Conservation (phyloP, 2,888 invertebrate species). For the Diarsia rubi region DNA sequence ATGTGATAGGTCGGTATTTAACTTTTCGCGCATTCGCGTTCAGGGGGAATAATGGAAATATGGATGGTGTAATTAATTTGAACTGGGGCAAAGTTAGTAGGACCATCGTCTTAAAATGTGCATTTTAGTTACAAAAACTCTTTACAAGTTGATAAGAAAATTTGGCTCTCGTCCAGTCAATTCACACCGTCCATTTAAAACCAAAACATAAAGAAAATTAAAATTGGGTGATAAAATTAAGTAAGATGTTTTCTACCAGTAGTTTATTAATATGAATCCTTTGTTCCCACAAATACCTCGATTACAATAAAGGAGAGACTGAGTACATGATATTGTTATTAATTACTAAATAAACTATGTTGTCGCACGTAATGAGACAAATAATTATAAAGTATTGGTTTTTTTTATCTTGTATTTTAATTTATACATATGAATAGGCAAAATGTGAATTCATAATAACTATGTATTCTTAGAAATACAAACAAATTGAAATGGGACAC, state of each 20-base stretch:
- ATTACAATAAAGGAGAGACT: constrained; percentile 17
- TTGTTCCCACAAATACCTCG: constrained; percentile 22
- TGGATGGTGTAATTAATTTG: constrained; percentile 22
- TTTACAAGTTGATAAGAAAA: not conserved
- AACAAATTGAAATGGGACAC: constrained; percentile 80
- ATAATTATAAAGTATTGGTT: constrained; percentile 79
- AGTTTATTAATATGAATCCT: constrained; percentile 38
- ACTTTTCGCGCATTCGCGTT: not conserved
- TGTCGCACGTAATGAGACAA: constrained; percentile 75
- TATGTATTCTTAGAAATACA: constrained; percentile 86
- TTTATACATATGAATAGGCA: constrained; percentile 88
- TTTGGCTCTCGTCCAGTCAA: not conserved
- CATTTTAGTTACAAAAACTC: not conserved
- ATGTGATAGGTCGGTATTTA: not conserved
- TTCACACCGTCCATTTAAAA: constrained; percentile 32
- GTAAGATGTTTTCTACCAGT: constrained; percentile 18
- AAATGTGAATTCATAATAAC: constrained; percentile 89
- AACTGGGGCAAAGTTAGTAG: not conserved
- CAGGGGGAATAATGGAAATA: not conserved
- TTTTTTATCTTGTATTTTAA: constrained; percentile 84
- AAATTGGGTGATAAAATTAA: constrained; percentile 51
- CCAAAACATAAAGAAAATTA: constrained; percentile 39
- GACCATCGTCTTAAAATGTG: not conserved
- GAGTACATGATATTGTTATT: constrained; percentile 48
- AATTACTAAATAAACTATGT: constrained; percentile 44